Evolutionary conservation across 2,113 vertebrate species (phyloP).

Genomic region (Ammodytes marinus): DNA sequence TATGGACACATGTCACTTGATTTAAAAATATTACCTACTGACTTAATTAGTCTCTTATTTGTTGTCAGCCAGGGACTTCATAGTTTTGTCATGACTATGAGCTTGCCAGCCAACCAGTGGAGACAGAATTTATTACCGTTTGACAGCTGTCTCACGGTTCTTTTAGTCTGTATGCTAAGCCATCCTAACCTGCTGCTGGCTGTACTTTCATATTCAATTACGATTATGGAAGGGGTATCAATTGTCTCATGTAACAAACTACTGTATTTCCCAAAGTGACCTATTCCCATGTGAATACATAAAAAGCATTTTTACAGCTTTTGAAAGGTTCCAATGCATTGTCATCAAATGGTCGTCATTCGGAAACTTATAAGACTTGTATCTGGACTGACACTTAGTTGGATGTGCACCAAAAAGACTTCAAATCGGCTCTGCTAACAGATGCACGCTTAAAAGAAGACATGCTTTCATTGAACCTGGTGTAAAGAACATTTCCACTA

Average conservation of each 20-base stretch:
- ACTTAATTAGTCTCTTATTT: not conserved
- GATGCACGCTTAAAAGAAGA: constrained; percentile 1
- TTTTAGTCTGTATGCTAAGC: not conserved
- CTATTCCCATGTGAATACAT: not conserved
- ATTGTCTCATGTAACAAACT: not conserved
- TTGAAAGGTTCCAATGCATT: not conserved
- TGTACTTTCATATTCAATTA: not conserved
- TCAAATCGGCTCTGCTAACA: not conserved
- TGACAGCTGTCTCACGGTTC: not conserved
- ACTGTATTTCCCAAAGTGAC: too few relatives aligned
- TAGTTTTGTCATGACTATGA: not conserved
- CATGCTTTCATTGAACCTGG: not conserved
- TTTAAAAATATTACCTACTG: not conserved
- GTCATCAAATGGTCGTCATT: not conserved
- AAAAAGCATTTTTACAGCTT: not conserved
- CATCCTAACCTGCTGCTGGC: not conserved
- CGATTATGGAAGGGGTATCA: not conserved
- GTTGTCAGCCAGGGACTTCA: not conserved
- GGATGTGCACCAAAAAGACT: not conserved
- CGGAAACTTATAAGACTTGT: not conserved
- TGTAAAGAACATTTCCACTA: not conserved
- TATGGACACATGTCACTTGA: not conserved
- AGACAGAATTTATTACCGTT: not conserved
- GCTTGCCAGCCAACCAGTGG: not conserved
- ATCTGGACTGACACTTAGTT: not conserved